Conservation (phyloP, 53 echinoderm and acorn worm genomes). For the Zoroaster sp. region DNA sequence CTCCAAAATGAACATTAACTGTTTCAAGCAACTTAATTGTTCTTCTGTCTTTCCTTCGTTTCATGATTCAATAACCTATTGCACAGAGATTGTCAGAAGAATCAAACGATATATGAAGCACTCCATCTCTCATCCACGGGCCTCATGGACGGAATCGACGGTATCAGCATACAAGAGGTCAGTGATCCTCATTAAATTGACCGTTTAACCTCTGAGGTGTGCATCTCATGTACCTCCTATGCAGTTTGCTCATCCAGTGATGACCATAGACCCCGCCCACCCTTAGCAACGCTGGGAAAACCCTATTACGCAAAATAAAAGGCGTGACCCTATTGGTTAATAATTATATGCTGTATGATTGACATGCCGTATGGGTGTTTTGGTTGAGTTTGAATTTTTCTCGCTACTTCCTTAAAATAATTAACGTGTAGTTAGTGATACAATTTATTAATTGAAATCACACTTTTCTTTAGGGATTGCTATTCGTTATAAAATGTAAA, state of each 20-base stretch:
- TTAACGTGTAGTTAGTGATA: too few species aligned
- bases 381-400: too few species aligned
- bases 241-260: too few species aligned
- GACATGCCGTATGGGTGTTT: neutral
- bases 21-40: neutral
- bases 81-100: constrained; percentile 9
- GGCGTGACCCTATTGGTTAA: too few species aligned
- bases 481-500: too few species aligned
- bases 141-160: constrained; percentile 19
- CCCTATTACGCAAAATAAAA: too few species aligned
- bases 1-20: neutral
- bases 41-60: neutral
- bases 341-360: neutral
- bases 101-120: constrained; percentile 34
- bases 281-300: too few species aligned
- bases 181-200: neutral
- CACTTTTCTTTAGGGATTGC: too few species aligned
- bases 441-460: too few species aligned
- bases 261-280: too few species aligned
- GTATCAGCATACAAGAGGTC: neutral
- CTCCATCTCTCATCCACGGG: constrained; percentile 32
- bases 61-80: neutral
- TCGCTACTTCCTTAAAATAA: too few species aligned
- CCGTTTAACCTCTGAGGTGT: neutral
- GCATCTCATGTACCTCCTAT: neutral